Evolutionary conservation across 2,888 invertebrate species (phyloP), one percentile per base, ranked within the genome.

Genomic region (Dinocampus coccinellae): DNA sequence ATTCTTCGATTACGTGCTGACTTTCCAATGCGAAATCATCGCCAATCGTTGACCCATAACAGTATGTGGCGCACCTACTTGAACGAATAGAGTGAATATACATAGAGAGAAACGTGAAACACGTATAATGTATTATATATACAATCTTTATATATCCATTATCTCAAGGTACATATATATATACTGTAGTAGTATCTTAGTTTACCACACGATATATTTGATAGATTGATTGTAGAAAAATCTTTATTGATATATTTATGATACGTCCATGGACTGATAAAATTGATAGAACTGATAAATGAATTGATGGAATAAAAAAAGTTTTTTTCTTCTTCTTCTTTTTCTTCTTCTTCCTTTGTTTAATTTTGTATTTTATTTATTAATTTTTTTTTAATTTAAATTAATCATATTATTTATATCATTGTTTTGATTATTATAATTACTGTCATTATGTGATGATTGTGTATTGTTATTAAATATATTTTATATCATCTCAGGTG

Each of bases 21-120:
- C 76, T 76, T 75, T 75, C 75, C 73, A 76, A 73, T 73, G 75
- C 70, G 64, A 76, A 73, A 76, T 73, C 76, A 75, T 75, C 77
- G 72, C 26, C 47, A 72, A 77, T 73, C 73, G 68, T 68, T 77
- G 77, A 77, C 76, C 77, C 76, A 75, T 76, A 73, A 76, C 72
- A 73, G 57, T 73, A 71, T 55, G 67, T 68, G 73, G 69, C 75
- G 73, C 76, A 73, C 74, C 76, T 69, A 70, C 69, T 42, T 67
- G 36, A 13, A 16, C 36, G n/a, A 36, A 33, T 64, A 22, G 39
- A 62, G 24, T 47, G 16, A 47, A 47, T 29, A 29, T 63, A 29
- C 16, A 33, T 10, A 26, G 9, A 24, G 47, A 63, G 52, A 52
- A 29, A 47, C 52, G 16, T 16, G 52, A n/a, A n/a, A 13, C 20